Evolutionary conservation across 2,113 vertebrate species (phyloP).

Genomic region (Leptocoma aspasia): DNA sequence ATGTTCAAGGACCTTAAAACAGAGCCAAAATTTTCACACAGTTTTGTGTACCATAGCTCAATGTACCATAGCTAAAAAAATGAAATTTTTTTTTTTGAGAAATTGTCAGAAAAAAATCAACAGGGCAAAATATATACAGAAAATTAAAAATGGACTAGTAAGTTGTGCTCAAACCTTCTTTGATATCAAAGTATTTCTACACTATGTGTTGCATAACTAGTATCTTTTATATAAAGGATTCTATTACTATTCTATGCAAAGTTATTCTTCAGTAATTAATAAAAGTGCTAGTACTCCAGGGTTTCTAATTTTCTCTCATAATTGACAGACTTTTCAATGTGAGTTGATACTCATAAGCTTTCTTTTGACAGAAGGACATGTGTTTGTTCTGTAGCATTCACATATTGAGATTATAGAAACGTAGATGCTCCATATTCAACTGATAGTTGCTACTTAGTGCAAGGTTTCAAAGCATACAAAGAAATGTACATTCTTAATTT

Average conservation of each 20-base stretch:
- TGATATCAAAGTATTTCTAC: background rate
- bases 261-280: background rate
- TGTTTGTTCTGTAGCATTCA: background rate
- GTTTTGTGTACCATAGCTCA: background rate
- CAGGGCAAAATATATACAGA: background rate
- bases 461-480: background rate
- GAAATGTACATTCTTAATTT: background rate
- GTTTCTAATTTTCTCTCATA: background rate
- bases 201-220: background rate
- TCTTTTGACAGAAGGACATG: background rate
- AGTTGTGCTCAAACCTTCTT: background rate
- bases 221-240: background rate
- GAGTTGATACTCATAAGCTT: background rate
- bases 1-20: background rate
- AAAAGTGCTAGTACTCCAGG: background rate
- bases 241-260: background rate
- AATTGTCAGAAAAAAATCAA: background rate
- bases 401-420: background rate
- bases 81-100: background rate
- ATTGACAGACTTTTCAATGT: background rate
- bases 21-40: background rate
- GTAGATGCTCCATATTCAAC: background rate
- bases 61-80: background rate
- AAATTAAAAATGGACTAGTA: background rate
- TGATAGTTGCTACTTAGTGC: background rate